Evolutionary conservation across 2,888 invertebrate genomes (phyloP).

Genomic region (Coremacera marginata): DNA sequence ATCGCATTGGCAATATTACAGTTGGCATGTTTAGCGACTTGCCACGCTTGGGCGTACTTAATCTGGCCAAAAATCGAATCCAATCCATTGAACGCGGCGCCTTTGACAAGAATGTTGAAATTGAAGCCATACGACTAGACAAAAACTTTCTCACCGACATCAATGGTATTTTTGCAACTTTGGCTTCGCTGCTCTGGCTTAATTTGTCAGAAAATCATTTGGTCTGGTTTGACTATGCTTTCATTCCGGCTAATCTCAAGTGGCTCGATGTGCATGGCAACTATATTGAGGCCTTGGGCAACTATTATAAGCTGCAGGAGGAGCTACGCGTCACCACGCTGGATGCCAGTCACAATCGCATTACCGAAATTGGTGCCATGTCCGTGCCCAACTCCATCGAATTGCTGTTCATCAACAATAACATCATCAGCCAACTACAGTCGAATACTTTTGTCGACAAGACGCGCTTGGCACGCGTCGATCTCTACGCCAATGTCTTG

Average conservation of each 20-base stretch:
- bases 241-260: constrained; percentile 88
- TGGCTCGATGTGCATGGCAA: constrained; percentile 93
- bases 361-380: constrained; percentile 84
- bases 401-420: constrained; percentile 89
- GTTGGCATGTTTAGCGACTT: constrained; percentile 89
- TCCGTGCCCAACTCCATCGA: constrained; percentile 91
- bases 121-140: constrained; percentile 89
- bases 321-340: constrained; percentile 85
- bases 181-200: constrained; percentile 87
- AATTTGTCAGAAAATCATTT: constrained; percentile 92
- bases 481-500: constrained; percentile 90
- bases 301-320: constrained; percentile 88
- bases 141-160: constrained; percentile 90
- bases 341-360: constrained; percentile 91
- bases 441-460: constrained; percentile 90
- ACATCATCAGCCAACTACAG: constrained; percentile 83
- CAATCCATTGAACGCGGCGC: constrained; percentile 86
- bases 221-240: constrained; percentile 93
- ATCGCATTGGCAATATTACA: constrained; percentile 87
- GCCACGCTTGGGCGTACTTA: constrained; percentile 85
- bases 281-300: constrained; percentile 87
- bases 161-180: constrained; percentile 88
- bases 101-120: constrained; percentile 83
- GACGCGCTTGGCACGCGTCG: constrained; percentile 85
- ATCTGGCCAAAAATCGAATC: constrained; percentile 90